These are phyloP conservation scores for Phoenicopterus ruber DNA, from an alignment of 2,113 vertebrate species.

Conservation along the genomic window DNA sequence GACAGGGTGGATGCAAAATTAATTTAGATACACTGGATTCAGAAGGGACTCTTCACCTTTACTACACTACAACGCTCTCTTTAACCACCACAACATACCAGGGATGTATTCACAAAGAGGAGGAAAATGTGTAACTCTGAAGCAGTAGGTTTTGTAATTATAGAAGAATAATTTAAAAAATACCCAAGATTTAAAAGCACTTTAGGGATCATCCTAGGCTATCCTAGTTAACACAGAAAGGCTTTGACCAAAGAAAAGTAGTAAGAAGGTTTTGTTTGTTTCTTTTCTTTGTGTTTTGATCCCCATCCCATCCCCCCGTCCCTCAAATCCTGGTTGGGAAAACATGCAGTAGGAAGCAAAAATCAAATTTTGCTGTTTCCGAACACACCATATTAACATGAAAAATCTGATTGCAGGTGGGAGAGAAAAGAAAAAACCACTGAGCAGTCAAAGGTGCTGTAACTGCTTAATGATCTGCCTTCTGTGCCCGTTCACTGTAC, in stretches of 20 bases:
- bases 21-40: neutral
- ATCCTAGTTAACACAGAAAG: neutral
- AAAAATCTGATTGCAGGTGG: neutral
- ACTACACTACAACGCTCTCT: accelerated
- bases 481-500: neutral
- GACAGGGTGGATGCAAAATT: neutral
- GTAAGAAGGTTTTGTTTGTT: neutral
- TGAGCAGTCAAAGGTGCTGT: neutral
- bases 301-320: too few relatives aligned
- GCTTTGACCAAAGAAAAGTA: neutral
- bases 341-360: neutral
- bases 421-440: neutral
- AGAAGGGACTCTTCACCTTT: neutral
- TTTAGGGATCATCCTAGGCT: neutral
- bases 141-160: neutral
- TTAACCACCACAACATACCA: neutral
- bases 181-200: neutral
- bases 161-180: neutral
- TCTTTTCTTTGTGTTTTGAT: neutral
- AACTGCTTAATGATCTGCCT: neutral
- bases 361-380: neutral
- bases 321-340: neutral
- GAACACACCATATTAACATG: neutral
- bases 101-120: accelerated
- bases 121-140: neutral